Percentiles rank a stretch among this genome's conserved stretches.
Evolutionary conservation across 2,888 invertebrate species (phyloP).

Genomic region (Liposcelis brunnea): DNA sequence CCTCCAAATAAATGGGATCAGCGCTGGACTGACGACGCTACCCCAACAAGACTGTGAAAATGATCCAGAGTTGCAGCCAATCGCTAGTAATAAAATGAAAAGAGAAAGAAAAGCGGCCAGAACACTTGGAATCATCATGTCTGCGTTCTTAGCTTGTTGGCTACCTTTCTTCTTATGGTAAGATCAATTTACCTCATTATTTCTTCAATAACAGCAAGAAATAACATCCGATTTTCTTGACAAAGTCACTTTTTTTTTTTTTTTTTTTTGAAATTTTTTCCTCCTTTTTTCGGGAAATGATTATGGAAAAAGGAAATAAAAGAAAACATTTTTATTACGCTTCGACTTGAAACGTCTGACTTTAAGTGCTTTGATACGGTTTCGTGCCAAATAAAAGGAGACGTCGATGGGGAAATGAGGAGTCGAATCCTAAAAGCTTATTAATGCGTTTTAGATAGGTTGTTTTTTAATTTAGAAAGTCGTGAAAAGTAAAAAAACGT

Average conservation of each 20-base stretch:
- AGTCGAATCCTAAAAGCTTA: too few species aligned
- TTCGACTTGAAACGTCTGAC: too few species aligned
- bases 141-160: constrained; percentile 89
- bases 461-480: too few species aligned
- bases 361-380: too few species aligned
- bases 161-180: constrained; percentile 89
- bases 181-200: constrained; percentile 20
- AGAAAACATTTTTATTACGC: too few species aligned
- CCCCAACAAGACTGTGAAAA: constrained; percentile 21
- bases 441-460: too few species aligned
- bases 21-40: constrained; percentile 38
- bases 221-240: not conserved
- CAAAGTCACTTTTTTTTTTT: not conserved
- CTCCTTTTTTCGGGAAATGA: too few species aligned
- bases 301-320: too few species aligned
- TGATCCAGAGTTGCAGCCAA: constrained; percentile 9
- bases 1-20: constrained; percentile 76
- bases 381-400: too few species aligned
- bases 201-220: not conserved
- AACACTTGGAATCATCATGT: constrained; percentile 91
- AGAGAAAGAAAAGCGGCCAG: constrained; percentile 79
- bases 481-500: too few species aligned
- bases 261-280: too few species aligned
- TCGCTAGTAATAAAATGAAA: constrained; percentile 55
- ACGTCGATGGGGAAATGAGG: too few species aligned